Evolutionary conservation across 2,113 vertebrate species (phyloP).

Genomic region (Catharus fuscescens): DNA sequence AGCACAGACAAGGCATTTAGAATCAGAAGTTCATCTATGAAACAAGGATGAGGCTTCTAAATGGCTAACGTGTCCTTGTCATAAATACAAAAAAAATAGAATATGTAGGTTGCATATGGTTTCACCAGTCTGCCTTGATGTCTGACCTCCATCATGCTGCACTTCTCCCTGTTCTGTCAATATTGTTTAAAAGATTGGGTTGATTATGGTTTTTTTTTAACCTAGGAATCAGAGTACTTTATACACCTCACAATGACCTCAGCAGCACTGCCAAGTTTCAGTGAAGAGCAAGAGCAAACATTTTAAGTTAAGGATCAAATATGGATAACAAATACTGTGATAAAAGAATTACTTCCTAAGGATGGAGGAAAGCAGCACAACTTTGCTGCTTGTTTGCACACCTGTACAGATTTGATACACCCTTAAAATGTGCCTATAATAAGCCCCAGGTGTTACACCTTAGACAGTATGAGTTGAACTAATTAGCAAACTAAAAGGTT

Average conservation of each 20-base stretch:
- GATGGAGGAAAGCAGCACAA: not conserved
- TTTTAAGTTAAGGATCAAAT: not conserved
- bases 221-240: not conserved
- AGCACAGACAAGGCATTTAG: not conserved
- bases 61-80: not conserved
- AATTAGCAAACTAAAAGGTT: not conserved
- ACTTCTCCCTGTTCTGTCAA: not conserved
- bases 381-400: not conserved
- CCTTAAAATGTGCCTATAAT: not conserved
- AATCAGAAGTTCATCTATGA: not conserved
- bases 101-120: not conserved
- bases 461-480: not conserved
- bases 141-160: not conserved
- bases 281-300: not conserved
- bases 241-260: not conserved
- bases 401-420: not conserved
- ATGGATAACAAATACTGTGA: rapidly evolving
- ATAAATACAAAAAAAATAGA: not conserved
- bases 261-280: not conserved
- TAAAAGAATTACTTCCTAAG: not conserved
- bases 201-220: not conserved
- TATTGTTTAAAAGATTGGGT: not conserved
- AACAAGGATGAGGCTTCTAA: not conserved
- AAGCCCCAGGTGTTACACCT: not conserved
- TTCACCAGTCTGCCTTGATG: not conserved